Conservation (phyloP, 2,113 vertebrate genomes). For the Cochlearius cochlearius region DNA sequence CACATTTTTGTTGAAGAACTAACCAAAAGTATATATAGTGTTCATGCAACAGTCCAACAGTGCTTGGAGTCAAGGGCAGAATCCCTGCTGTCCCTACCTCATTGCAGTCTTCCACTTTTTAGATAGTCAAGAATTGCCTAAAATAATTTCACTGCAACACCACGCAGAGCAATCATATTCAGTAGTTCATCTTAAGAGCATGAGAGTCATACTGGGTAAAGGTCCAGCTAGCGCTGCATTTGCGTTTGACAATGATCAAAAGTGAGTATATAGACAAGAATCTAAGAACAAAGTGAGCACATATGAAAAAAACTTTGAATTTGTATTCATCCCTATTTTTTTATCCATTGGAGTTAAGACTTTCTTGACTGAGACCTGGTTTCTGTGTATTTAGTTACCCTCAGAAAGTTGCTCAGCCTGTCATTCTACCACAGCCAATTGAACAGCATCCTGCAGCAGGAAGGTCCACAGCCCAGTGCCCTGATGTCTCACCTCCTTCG, state of each 20-base stretch:
- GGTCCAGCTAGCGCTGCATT: background rate
- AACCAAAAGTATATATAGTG: background rate
- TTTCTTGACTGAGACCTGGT: background rate
- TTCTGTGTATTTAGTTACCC: background rate
- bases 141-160: background rate
- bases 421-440: background rate
- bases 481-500: background rate
- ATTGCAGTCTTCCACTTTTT: background rate
- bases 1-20: background rate
- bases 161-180: background rate
- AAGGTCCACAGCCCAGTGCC: background rate
- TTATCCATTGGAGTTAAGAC: background rate
- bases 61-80: background rate
- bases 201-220: background rate
- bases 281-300: background rate
- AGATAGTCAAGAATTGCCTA: background rate
- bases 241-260: background rate
- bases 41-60: background rate
- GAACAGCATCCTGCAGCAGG: background rate
- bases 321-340: too few species aligned
- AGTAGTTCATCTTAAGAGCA: background rate
- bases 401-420: background rate
- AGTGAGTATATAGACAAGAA: background rate
- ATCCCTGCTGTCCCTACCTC: background rate
- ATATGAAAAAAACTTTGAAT: too few species aligned